These are phyloP conservation scores for Ciconia stormi DNA, from an alignment of 2,113 vertebrate genomes.

Conservation along the genomic window DNA sequence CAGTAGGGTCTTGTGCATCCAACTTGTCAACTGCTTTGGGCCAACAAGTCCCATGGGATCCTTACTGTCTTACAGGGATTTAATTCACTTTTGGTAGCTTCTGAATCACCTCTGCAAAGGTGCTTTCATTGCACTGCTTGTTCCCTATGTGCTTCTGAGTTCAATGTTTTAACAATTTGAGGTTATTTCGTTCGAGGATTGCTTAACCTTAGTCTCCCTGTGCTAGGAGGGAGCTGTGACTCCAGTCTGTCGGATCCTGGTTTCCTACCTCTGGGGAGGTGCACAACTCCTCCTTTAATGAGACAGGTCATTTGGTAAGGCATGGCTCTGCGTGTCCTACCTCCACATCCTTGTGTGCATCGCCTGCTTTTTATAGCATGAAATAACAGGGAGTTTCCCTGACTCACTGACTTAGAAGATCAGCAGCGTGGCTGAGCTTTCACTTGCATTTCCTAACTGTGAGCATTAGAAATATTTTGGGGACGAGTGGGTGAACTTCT, in stretches of 20 bases:
- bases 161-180: background rate
- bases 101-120: background rate
- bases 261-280: background rate
- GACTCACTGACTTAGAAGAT: background rate
- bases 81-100: background rate
- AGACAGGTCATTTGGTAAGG: background rate
- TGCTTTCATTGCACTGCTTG: background rate
- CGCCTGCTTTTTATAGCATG: background rate
- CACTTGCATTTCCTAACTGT: conserved; percentile 15
- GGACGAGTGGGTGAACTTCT: background rate
- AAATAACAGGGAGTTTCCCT: conserved; percentile 16
- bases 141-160: background rate
- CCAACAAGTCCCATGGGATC: background rate
- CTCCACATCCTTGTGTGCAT: background rate
- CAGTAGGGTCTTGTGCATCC: background rate
- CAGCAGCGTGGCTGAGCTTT: background rate
- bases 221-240: background rate
- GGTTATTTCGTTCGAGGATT: background rate
- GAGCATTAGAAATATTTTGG: background rate
- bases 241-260: background rate
- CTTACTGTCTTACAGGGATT: background rate
- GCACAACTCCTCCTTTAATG: background rate
- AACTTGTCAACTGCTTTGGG: background rate
- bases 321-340: background rate
- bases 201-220: background rate